Base-by-base conservation (phyloP, 2,797 vertebrate species). In the Echiichthys vipera region DNA sequence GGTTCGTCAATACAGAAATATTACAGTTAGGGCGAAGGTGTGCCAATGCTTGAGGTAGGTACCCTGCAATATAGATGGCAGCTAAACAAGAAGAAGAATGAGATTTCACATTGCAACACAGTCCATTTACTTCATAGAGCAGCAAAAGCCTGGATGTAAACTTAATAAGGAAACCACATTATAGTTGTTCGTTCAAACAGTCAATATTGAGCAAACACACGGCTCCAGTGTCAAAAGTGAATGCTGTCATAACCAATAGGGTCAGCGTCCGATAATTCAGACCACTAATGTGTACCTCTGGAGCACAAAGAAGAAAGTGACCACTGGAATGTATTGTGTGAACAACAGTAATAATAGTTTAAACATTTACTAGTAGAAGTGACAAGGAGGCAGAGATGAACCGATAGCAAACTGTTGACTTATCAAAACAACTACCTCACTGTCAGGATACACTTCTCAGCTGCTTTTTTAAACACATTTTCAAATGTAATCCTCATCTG, bases 311-410 rank as follows among this genome's bases (percentile, higher is more conserved):
- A 72, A 49, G 58, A 84, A 85, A 79, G 66, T 80, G 69, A 71
- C 75, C 65, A 73, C 63, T 17, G 39, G 20, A 65, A 59, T 47
- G 40, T 27, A 37, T 62, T 67, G 67, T 62, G 73, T 61, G 67
- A 72, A 69, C 29, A 56, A 54, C 73, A 65, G 58, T 64, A 77
- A 81, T 69, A 65, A 66, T 6, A 47, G 80, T 53, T 89, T 88
- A 87, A 89, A 91, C 84, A 90, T 91, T 91, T 20, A 91, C 86
- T 37, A 61, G 69, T 15, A 36, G 13, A 66, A 65, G 80, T 80
- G 75, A 79, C 69, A 55, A 42, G 70, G 30, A 2, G 3, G 56
- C 59, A 72, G 53, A 82, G 80, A 77, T 67, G 50, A 84, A 65
- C 71, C 66, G 51, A 90, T 78, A 76, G 57, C 14, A 45, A 82